Base-by-base conservation (phyloP, 2,113 vertebrate genomes). In the Bombycilla garrulus region DNA sequence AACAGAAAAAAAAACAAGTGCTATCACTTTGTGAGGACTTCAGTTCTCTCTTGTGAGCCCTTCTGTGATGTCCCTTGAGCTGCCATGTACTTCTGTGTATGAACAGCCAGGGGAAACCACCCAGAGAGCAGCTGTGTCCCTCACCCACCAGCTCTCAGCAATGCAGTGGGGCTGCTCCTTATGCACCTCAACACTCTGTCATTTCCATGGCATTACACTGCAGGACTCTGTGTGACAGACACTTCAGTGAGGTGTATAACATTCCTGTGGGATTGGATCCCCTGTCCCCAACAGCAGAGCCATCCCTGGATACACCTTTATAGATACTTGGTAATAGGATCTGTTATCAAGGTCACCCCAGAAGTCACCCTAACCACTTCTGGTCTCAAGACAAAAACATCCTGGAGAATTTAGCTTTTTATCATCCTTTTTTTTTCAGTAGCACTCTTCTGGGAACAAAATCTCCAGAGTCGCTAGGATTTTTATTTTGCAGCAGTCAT, bases 111-210 rank as follows among this genome's bases (percentile, higher is more conserved):
- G 24, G n/a, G 73, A n/a, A 38, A 15, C 4, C 23, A 31, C 17
- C 1, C 0, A 0, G 57, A n/a, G n/a, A 14, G 22, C 20, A n/a
- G 11, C 66, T 10, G 15, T 36, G 24, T n/a, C 10, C 29, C 62
- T 14, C 26, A 31, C n/a, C 40, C 29, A 24, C 13, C 66, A 36
- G 53, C 28, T 15, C 77, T 40, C 88, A 74, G 42, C 54, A 48
- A 4, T 19, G 8, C 50, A 17, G 28, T 1, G 9, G 20, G 56
- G 67, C 36, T 44, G 12, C 58, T 88, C 54, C 53, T 67, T 29
- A 6, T 1, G 1, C n/a, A 7, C 1, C 3, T 36, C 13, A 38
- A 42, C 25, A 31, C 1, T 0, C 29, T 73, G 56, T 15, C 15
- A 36, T 36, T 83, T n/a, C 45, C 54, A 45, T 12, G 35, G 44